These are phyloP conservation scores for Actinopyga echinites DNA, from an alignment of 53 echinoderm and acorn worm genomes.

Conservation along the genomic window DNA sequence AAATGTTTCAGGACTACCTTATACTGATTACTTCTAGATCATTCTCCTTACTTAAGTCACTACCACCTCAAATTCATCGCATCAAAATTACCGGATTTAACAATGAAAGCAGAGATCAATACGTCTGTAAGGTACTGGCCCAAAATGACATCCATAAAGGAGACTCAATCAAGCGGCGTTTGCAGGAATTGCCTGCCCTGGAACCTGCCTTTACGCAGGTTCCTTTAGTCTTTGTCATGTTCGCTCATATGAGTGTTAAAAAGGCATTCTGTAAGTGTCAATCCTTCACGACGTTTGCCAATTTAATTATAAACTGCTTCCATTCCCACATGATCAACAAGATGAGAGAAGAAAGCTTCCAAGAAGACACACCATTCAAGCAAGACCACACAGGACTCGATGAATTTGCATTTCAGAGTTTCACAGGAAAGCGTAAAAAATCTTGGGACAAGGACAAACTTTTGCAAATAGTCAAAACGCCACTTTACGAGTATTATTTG, in stretches of 20 bases:
- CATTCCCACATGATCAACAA: not conserved
- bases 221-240: conserved; percentile 8
- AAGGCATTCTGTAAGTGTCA: not conserved
- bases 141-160: too few relatives aligned
- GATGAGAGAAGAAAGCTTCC: not conserved
- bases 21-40: not conserved
- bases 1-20: not conserved
- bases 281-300: not conserved
- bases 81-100: not conserved
- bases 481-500: not conserved
- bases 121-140: not conserved
- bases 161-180: not conserved
- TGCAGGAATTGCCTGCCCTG: not conserved
- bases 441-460: not conserved
- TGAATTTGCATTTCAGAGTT: not conserved
- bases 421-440: not conserved
- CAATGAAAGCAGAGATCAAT: not conserved
- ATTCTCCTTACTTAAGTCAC: not conserved
- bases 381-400: not conserved
- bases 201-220: not conserved
- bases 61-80: not conserved
- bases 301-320: not conserved
- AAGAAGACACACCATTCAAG: not conserved
- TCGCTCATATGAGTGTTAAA: not conserved
- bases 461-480: not conserved